A percentile compares a stretch with the other conserved stretches of the same genome.
Evolutionary conservation across 2,797 vertebrate genomes (phyloP).

Genomic region (Meda fulgida): DNA sequence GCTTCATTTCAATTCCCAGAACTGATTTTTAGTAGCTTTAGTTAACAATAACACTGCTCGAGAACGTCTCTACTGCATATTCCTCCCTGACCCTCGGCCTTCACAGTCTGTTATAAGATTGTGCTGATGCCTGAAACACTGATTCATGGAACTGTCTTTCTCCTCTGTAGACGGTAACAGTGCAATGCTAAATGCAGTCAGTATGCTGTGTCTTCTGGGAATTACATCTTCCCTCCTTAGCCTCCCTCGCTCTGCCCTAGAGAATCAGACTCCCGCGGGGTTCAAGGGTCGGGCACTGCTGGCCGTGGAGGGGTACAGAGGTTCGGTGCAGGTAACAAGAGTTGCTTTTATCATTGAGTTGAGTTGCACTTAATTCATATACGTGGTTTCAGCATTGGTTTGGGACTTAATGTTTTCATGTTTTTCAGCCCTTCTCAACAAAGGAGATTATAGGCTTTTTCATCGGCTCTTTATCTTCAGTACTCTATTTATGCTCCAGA

Average conservation of each 20-base stretch:
- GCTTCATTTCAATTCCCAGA: not conserved
- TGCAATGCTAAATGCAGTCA: constrained; percentile 71
- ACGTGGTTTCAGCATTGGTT: not conserved
- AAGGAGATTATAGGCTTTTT: constrained; percentile 87
- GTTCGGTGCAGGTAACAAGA: constrained; percentile 62
- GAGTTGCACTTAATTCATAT: not conserved
- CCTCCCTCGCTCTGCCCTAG: not conserved
- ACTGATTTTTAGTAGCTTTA: not conserved
- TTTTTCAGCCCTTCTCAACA: constrained; percentile 81
- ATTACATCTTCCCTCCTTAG: constrained; percentile 62
- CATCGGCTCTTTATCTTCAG: constrained; percentile 87
- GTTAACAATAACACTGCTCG: not conserved
- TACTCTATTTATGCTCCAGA: constrained; percentile 90
- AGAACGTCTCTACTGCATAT: not conserved
- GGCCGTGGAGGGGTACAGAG: constrained; percentile 27
- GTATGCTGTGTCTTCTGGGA: constrained; percentile 76
- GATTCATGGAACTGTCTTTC: constrained; percentile 7
- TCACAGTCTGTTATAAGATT: constrained; percentile 3
- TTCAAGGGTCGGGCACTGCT: constrained; percentile 83
- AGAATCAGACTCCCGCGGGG: not conserved
- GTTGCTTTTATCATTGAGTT: not conserved
- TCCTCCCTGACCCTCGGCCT: not conserved
- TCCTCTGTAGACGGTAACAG: constrained; percentile 57
- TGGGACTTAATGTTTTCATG: constrained; percentile 29
- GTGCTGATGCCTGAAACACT: constrained; percentile 25